phyloP scores from a whole-genome alignment of 2,888 invertebrate genomes.

The Oscheius sp. region DNA sequence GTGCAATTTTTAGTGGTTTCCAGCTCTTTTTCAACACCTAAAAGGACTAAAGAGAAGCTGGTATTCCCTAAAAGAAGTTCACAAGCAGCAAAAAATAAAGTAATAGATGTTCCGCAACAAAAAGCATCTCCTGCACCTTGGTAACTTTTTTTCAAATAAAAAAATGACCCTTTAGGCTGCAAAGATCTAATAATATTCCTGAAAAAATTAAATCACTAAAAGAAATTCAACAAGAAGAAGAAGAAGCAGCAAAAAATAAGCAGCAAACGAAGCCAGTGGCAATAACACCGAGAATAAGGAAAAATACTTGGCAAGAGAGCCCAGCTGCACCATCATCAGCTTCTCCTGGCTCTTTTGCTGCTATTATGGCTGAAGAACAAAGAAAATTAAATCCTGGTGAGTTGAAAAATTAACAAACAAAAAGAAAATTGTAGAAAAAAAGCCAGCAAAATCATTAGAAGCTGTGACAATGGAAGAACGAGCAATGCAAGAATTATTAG shows the following conservation, averaged over 20 bases:
- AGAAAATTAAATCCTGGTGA: not conserved
- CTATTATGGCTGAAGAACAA: slow-evolving; percentile 24
- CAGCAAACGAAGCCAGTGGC: not conserved
- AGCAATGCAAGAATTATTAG: slow-evolving; percentile 15
- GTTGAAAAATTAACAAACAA: not conserved
- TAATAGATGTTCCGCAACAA: not conserved
- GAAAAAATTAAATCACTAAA: not conserved
- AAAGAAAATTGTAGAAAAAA: not conserved
- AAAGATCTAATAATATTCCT: not conserved
- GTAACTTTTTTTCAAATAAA: not conserved
- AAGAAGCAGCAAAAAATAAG: not conserved
- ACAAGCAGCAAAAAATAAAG: slow-evolving; percentile 9
- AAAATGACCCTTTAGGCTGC: slow-evolving; percentile 3
- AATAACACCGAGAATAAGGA: slow-evolving; percentile 9
- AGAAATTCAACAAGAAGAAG: slow-evolving; percentile 10
- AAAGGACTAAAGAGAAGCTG: not conserved
- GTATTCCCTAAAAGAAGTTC: slow-evolving; percentile 2
- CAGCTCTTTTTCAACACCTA: not conserved
- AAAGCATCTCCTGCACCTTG: not conserved
- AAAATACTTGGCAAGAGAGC: slow-evolving; percentile 22
- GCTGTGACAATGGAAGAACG: slow-evolving; percentile 25
- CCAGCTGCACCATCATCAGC: not conserved
- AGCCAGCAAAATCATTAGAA: slow-evolving; percentile 14
- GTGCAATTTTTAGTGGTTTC: not conserved
- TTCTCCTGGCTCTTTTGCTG: slow-evolving; percentile 5